A percentile compares a stretch with the other conserved stretches of the same genome.
Evolutionary conservation across 2,797 vertebrate species (phyloP).

Genomic region (Schizopygopsis malacanthus): DNA sequence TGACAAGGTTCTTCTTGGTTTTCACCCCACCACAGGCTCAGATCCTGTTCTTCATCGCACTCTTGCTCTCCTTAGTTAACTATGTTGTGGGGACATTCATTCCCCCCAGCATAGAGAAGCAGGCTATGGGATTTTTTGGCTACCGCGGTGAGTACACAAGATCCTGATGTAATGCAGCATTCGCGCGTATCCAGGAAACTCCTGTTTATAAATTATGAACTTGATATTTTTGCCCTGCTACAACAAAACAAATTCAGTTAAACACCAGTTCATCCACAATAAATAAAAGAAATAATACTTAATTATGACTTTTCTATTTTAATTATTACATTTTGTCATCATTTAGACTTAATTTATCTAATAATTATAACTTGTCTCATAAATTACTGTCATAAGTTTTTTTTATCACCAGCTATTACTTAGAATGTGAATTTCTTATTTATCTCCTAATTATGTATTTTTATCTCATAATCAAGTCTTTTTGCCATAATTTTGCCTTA

Average conservation of each 20-base stretch:
- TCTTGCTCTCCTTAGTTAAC: constrained; percentile 77
- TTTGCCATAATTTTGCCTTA: too few relatives aligned
- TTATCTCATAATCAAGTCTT: too few relatives aligned
- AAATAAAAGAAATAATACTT: background rate
- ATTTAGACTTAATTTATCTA: too few relatives aligned
- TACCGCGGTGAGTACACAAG: constrained; percentile 68
- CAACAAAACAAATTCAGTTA: background rate
- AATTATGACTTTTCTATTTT: too few relatives aligned
- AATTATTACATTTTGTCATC: too few relatives aligned
- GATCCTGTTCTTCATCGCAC: constrained; percentile 75
- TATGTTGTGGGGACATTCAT: constrained; percentile 77
- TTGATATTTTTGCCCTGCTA: background rate
- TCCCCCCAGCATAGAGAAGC: constrained; percentile 63
- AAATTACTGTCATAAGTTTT: too few relatives aligned
- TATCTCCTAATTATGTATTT: too few relatives aligned
- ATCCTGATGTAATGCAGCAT: background rate
- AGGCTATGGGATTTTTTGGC: constrained; percentile 75
- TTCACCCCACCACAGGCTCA: constrained; percentile 69
- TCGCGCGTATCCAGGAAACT: background rate
- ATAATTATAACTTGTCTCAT: too few relatives aligned
- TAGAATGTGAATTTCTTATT: too few relatives aligned
- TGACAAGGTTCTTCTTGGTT: background rate
- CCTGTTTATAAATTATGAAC: background rate
- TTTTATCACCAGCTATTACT: too few relatives aligned
- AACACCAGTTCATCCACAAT: background rate